These are phyloP conservation scores for Leptocoma aspasia DNA, from an alignment of 2,113 vertebrate genomes.

Conservation along the genomic window DNA sequence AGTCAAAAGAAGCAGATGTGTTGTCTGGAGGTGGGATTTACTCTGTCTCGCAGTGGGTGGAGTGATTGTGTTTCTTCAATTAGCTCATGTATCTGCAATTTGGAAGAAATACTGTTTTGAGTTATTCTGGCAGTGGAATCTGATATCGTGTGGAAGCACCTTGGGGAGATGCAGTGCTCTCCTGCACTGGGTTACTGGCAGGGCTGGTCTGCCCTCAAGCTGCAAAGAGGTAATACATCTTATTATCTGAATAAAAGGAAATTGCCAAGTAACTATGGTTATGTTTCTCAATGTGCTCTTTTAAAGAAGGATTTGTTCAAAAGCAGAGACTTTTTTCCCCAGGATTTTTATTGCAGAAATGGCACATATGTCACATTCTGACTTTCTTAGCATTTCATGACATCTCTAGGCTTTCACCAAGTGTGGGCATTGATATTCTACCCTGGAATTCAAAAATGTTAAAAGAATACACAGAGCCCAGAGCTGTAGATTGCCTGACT, in stretches of 20 bases:
- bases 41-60: not conserved
- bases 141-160: not conserved
- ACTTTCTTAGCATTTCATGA: not conserved
- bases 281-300: not conserved
- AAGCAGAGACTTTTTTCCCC: not conserved
- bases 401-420: not conserved
- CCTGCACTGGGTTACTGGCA: not conserved
- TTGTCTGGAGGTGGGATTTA: not conserved
- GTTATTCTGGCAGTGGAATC: not conserved
- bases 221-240: not conserved
- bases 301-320: not conserved
- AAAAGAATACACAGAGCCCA: not conserved
- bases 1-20: not conserved
- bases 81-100: not conserved
- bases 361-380: not conserved
- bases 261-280: not conserved
- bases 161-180: not conserved
- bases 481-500: not conserved
- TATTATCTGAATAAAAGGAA: not conserved
- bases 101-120: not conserved
- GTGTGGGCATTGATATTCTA: not conserved
- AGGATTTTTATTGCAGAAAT: not conserved
- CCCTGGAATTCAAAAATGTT: not conserved
- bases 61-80: not conserved
- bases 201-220: slow-evolving; percentile 15